phyloP scores from a whole-genome alignment of 2,113 vertebrate species.

The Brachypodius melanocephalos region DNA sequence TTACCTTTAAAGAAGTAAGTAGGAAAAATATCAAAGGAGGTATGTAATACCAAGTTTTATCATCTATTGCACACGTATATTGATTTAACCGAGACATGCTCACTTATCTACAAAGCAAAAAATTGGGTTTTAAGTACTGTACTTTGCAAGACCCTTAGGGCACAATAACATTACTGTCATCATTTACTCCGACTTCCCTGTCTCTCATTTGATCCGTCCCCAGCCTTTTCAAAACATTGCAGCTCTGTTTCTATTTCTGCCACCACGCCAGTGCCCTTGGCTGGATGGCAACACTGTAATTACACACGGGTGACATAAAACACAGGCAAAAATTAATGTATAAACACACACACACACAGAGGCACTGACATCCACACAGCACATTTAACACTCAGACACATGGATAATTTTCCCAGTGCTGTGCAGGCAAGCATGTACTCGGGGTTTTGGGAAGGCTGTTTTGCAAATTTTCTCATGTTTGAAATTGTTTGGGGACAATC shows the following conservation, averaged over 20 bases:
- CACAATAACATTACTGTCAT: constrained; percentile 54
- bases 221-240: not conserved
- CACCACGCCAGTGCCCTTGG: not conserved
- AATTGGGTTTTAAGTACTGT: constrained; percentile 54
- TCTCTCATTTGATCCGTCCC: not conserved
- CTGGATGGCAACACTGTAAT: not conserved
- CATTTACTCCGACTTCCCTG: not conserved
- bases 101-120: constrained; percentile 64
- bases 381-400: not conserved
- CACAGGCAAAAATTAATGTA: not conserved
- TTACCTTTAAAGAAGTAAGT: constrained; percentile 34
- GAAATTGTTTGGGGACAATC: not conserved
- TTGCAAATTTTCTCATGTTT: not conserved
- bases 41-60: constrained; percentile 43
- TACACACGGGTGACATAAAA: not conserved
- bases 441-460: not conserved
- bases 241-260: not conserved
- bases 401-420: not conserved
- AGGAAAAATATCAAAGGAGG: constrained; percentile 47
- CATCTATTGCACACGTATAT: constrained; percentile 9
- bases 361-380: not conserved
- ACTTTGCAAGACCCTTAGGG: constrained; percentile 50
- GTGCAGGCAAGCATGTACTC: not conserved
- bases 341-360: not conserved
- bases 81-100: constrained; percentile 38